phyloP scores from a whole-genome alignment of 2,113 vertebrate genomes.

The Orientallactaga bullata region DNA sequence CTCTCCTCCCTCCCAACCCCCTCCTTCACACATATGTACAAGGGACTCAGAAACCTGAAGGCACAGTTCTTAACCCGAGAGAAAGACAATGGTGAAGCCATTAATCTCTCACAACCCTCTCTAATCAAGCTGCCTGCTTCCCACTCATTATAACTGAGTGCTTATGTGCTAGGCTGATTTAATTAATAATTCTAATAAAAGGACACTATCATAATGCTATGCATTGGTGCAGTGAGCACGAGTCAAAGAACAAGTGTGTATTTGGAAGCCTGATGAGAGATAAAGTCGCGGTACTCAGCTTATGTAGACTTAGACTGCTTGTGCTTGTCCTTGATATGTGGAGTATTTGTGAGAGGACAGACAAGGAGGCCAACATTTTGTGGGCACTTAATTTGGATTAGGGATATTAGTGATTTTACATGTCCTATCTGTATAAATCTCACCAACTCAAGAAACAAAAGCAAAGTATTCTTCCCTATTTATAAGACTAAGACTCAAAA shows the following conservation, averaged over 20 bases:
- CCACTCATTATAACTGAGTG: slow-evolving; percentile 55
- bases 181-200: slow-evolving; percentile 76
- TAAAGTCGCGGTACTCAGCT: background rate
- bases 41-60: background rate
- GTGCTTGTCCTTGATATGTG: background rate
- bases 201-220: slow-evolving; percentile 23
- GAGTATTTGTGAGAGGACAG: background rate
- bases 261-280: slow-evolving; percentile 8
- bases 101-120: slow-evolving; percentile 74
- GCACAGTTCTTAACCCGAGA: slow-evolving; percentile 57
- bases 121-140: slow-evolving; percentile 50
- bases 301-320: background rate
- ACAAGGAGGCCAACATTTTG: background rate
- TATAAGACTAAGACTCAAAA: background rate
- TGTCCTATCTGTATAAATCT: background rate
- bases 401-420: background rate
- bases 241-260: slow-evolving; percentile 7
- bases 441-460: background rate
- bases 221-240: slow-evolving; percentile 20
- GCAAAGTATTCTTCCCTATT: background rate
- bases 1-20: slow-evolving; percentile 13
- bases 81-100: slow-evolving; percentile 62
- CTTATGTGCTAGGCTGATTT: slow-evolving; percentile 63
- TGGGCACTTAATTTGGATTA: background rate
- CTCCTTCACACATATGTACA: background rate